phyloP scores from a whole-genome alignment of 2,797 vertebrate species.

The Denticeps clupeoides region DNA sequence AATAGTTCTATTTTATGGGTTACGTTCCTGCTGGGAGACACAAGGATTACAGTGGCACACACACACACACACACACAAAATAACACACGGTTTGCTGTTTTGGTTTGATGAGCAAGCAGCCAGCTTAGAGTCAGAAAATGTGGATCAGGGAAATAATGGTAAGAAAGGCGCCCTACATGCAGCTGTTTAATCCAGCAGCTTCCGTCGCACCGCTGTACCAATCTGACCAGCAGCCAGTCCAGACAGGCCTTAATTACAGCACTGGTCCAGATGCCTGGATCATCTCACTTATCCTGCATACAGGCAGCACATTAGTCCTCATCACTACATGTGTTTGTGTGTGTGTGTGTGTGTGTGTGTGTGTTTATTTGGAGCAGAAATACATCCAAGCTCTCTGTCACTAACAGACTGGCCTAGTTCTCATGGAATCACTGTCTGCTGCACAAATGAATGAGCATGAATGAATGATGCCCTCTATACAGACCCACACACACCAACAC shows the following conservation, averaged over 20 bases:
- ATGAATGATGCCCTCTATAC: too few species aligned
- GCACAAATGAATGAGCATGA: too few species aligned
- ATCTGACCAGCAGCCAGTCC: neutral
- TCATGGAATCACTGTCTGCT: neutral
- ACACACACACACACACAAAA: conserved; percentile 5
- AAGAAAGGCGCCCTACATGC: too few species aligned
- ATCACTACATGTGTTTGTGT: neutral
- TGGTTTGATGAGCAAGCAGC: too few species aligned
- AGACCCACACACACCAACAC: too few species aligned
- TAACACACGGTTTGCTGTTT: too few species aligned
- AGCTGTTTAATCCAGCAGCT: neutral
- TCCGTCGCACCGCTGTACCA: neutral
- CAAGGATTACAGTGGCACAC: conserved; percentile 13
- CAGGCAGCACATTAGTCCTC: neutral
- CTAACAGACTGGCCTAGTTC: conserved; percentile 18
- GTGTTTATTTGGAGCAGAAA: conserved; percentile 2
- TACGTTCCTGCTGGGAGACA: conserved; percentile 19
- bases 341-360: neutral
- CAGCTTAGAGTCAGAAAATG: too few species aligned
- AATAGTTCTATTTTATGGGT: conserved; percentile 26
- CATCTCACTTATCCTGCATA: neutral
- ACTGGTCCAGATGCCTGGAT: neutral
- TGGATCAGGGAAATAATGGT: too few species aligned
- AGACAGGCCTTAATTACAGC: neutral
- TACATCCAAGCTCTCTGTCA: conserved; percentile 1